Evolutionary conservation across 2,797 vertebrate species (phyloP).

Genomic region (Sebastes wilsoni): DNA sequence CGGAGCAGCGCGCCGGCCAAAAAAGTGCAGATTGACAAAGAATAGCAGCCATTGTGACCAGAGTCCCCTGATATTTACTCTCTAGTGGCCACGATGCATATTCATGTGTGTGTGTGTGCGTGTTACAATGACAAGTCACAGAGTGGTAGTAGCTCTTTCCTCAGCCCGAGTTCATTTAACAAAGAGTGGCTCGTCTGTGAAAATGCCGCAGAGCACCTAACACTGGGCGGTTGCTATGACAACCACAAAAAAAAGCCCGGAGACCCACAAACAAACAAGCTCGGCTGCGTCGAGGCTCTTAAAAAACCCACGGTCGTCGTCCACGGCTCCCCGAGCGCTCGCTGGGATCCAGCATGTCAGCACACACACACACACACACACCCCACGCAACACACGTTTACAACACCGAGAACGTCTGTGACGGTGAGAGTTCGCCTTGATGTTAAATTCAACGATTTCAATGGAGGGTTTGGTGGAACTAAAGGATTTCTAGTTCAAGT

Average conservation of each 20-base stretch:
- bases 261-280: constrained; percentile 72
- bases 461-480: neutral
- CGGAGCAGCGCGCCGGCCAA: constrained; percentile 2
- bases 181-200: constrained; percentile 54
- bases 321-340: neutral
- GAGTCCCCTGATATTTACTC: constrained; percentile 54
- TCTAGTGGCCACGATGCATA: constrained; percentile 52
- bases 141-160: constrained; percentile 56
- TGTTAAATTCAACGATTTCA: neutral
- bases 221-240: constrained; percentile 58
- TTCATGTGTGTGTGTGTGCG: constrained; percentile 40
- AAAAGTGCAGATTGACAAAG: constrained; percentile 40
- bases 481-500: neutral
- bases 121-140: constrained; percentile 44
- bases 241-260: constrained; percentile 55
- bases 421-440: neutral
- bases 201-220: constrained; percentile 66
- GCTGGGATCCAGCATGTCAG: constrained; percentile 2
- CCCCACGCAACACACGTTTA: constrained; percentile 30
- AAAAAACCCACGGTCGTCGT: constrained; percentile 12
- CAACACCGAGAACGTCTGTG: constrained; percentile 25
- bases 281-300: constrained; percentile 27
- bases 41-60: constrained; percentile 55
- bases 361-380: neutral
- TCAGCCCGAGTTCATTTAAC: constrained; percentile 37